These are phyloP conservation scores for Progne subis DNA, from an alignment of 2,113 vertebrate genomes.

Conservation along the genomic window DNA sequence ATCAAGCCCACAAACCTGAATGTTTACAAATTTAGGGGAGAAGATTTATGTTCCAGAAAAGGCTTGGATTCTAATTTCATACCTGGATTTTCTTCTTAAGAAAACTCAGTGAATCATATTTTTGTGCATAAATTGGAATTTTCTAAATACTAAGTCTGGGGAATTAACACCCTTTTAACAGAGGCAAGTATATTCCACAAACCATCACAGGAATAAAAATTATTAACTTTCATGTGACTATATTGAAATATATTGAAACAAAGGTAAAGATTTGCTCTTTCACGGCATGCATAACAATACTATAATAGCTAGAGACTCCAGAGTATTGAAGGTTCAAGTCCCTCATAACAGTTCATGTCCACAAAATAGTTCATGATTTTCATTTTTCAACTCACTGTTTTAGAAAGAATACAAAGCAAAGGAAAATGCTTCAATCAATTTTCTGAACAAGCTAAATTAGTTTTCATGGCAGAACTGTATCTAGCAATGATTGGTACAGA, in stretches of 20 bases:
- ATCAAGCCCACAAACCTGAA: neutral
- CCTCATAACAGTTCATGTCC: neutral
- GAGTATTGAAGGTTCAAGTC: neutral
- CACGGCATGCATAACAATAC: neutral
- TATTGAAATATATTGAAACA: neutral
- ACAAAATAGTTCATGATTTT: neutral
- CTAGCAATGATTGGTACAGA: neutral
- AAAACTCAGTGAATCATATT: neutral
- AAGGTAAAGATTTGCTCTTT: neutral
- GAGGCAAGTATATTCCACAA: neutral
- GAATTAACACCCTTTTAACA: neutral
- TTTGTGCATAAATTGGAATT: neutral
- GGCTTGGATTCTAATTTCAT: neutral
- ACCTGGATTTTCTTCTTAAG: neutral
- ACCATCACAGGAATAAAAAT: neutral
- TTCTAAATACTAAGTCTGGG: neutral
- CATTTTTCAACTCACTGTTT: neutral
- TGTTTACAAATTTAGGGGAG: neutral
- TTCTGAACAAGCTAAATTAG: neutral
- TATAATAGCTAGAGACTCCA: neutral
- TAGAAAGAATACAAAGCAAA: neutral
- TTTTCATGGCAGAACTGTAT: conserved; percentile 1
- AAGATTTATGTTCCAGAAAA: neutral
- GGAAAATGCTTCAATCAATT: neutral
- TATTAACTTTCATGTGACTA: neutral